Evolutionary conservation across 1,140 invertebrate species (phyloP), one percentile per base, ranked within the genome.

Genomic region (Luehdorfia chinensis): DNA sequence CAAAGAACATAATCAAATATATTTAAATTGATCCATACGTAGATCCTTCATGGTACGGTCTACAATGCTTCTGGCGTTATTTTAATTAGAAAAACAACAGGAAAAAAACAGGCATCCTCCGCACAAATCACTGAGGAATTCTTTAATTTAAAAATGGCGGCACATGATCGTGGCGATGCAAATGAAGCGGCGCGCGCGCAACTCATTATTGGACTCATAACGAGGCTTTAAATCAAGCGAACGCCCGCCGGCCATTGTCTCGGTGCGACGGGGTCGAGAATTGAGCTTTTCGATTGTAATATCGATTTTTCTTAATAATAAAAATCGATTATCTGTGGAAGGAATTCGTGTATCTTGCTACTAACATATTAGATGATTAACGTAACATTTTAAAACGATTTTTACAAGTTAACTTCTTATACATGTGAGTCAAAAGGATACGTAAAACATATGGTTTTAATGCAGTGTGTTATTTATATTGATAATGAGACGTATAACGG

Each of bases 81-180:
- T 27, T 39, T 39, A 39, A 39, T 39, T 39, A 39, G 21, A 39
- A 39, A 39, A 39, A 21, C 19, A 13, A 39, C 11, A 39, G 21
- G 13, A 12, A 12, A 45, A 43, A 52, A 44, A 36, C 44, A 39
- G 49, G 34, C 27, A 47, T 33, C 47, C 39, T 27, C 56, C 50
- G 41, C 59, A 52, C 61, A 68, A 68, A 72, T 73, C 66, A 55
- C 59, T 55, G 60, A 61, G 63, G 36, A 41, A 41, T 41, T 70
- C 65, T 58, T 72, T 77, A 73, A 77, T 75, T 77, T 75, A 75
- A 74, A 78, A 75, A 78, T 67, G 70, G 55, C 65, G 53, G 67
- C 55, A 66, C 66, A 68, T 73, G 71, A 78, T 70, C 64, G 66
- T 62, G 56, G 58, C 50, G 59, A 52, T 60, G 54, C 50, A 56